A percentile compares a stretch with the other conserved stretches of the same genome.
Evolutionary conservation across 2,888 invertebrate species (phyloP).

Genomic region (Rhagonycha lutea): DNA sequence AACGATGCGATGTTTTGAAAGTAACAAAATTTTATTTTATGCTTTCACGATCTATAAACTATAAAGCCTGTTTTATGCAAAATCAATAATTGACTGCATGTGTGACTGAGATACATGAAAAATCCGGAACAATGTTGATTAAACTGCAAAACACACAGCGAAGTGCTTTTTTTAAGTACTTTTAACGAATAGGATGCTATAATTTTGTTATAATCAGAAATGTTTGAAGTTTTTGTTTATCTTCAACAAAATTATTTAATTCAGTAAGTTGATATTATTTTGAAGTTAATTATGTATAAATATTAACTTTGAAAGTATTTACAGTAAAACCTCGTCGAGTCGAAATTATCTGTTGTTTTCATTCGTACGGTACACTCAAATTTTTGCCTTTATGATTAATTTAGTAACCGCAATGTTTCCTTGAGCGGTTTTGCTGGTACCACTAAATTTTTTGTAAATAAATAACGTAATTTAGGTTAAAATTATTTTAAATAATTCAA

Average conservation of each 20-base stretch:
- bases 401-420: neutral
- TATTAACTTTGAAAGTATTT: neutral
- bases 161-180: neutral
- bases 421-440: neutral
- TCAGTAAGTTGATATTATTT: neutral
- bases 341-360: neutral
- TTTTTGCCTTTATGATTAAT: neutral
- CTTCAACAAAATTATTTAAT: neutral
- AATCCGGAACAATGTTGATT: neutral
- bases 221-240: neutral
- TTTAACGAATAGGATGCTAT: neutral
- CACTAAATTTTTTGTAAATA: neutral
- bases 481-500: neutral
- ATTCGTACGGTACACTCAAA: too few species aligned
- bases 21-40: neutral
- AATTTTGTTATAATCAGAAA: neutral
- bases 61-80: neutral
- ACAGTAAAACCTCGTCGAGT: neutral
- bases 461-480: neutral
- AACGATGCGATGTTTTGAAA: neutral
- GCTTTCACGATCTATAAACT: neutral
- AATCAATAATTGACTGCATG: neutral
- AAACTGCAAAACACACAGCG: neutral
- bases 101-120: neutral
- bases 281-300: neutral